Percentiles rank a stretch among this genome's conserved stretches.
Evolutionary conservation across 2,888 invertebrate species (phyloP).

Genomic region (Melinaea menophilus): DNA sequence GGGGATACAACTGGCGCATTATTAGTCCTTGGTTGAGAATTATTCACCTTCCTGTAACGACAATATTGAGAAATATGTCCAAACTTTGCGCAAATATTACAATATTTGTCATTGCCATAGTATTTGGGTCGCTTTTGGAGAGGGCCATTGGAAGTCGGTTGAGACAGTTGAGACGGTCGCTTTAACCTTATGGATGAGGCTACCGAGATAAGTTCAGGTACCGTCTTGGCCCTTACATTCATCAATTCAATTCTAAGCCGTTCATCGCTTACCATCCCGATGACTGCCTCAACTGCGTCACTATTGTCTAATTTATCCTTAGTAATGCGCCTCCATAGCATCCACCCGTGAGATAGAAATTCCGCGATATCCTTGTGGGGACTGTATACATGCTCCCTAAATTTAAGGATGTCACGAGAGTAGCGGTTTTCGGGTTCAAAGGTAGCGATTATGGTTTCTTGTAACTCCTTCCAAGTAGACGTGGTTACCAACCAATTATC

Average conservation of each 20-base stretch:
- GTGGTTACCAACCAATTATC: constrained; percentile 30
- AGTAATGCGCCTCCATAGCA: constrained; percentile 18
- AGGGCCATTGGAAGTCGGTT: not conserved
- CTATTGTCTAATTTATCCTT: not conserved
- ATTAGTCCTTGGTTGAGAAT: not conserved
- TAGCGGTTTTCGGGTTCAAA: constrained; percentile 28
- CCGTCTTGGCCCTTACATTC: constrained; percentile 6
- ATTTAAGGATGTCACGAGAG: constrained; percentile 20
- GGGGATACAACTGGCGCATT: not conserved
- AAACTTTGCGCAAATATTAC: constrained; percentile 5
- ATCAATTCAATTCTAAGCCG: constrained; percentile 31
- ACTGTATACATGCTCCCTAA: constrained; percentile 24
- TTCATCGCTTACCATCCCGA: constrained; percentile 37
- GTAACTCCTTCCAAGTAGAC: constrained; percentile 24
- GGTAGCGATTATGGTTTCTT: constrained; percentile 22
- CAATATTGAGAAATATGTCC: constrained; percentile 3
- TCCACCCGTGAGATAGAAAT: constrained; percentile 23
- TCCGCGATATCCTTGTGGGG: constrained; percentile 23
- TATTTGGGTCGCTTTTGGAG: constrained; percentile 5
- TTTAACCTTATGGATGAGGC: constrained; percentile 12
- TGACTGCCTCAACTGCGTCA: constrained; percentile 19
- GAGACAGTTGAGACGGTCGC: not conserved
- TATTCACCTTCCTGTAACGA: constrained; percentile 1
- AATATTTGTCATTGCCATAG: not conserved
- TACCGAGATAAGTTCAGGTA: not conserved